A percentile compares a stretch with the other conserved stretches of the same genome.
Evolutionary conservation across 2,888 invertebrate species (phyloP).

Genomic region (Agonopterix alstromeriana): DNA sequence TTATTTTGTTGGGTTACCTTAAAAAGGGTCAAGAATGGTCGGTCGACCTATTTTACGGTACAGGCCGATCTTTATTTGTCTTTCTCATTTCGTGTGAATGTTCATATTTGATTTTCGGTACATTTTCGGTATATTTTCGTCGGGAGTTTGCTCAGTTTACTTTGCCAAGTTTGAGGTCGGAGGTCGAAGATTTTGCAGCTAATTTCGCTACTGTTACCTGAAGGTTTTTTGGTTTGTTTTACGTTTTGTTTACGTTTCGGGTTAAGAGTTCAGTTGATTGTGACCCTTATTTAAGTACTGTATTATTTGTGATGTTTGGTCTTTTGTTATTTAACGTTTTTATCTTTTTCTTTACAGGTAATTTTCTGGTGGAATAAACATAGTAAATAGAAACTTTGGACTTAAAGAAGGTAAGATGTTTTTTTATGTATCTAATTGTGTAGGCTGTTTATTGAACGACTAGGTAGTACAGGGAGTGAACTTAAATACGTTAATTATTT

Average conservation of each 20-base stretch:
- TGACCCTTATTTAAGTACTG: slow-evolving; percentile 9
- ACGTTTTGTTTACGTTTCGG: slow-evolving; percentile 6
- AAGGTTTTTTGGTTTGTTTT: slow-evolving; percentile 9
- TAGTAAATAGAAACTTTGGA: too few relatives aligned
- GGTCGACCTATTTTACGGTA: slow-evolving; percentile 44
- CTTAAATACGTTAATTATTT: too few relatives aligned
- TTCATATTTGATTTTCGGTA: slow-evolving; percentile 59
- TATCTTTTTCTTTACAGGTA: background rate
- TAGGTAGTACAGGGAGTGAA: too few relatives aligned
- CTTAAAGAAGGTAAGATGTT: too few relatives aligned
- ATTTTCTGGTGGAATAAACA: background rate
- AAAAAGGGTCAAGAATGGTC: slow-evolving; percentile 38
- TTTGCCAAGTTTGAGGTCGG: slow-evolving; percentile 23
- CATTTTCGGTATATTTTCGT: slow-evolving; percentile 4
- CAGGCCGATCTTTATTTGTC: slow-evolving; percentile 50
- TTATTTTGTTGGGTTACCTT: slow-evolving; percentile 18
- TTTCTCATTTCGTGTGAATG: slow-evolving; percentile 47
- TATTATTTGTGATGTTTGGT: slow-evolving; percentile 10
- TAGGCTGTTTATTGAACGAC: too few relatives aligned
- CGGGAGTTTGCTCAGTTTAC: slow-evolving; percentile 23
- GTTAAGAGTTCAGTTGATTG: slow-evolving; percentile 13
- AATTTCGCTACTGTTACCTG: slow-evolving; percentile 29
- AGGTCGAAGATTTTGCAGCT: slow-evolving; percentile 40
- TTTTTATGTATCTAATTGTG: too few relatives aligned
- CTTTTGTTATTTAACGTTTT: background rate